phyloP scores from a whole-genome alignment of 2,797 vertebrate genomes.

The Clarias fuscus region DNA sequence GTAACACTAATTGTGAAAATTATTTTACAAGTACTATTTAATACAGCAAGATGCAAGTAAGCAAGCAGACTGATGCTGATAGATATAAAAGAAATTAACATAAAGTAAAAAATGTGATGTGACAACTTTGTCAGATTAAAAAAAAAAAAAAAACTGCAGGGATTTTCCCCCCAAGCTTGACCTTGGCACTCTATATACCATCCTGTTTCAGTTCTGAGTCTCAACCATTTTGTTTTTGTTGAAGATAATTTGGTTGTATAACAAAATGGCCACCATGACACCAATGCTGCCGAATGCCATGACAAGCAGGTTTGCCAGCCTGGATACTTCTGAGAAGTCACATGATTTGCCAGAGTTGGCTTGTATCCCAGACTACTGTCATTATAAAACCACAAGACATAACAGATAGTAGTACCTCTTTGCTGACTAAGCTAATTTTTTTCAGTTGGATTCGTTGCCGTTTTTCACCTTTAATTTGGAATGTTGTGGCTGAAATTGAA shows the following conservation, averaged over 20 bases:
- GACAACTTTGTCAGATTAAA: not conserved
- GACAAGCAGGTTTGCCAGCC: not conserved
- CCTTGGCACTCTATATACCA: not conserved
- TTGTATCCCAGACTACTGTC: not conserved
- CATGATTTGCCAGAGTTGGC: constrained; percentile 16
- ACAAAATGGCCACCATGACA: constrained; percentile 36
- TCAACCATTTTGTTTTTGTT: constrained; percentile 3
- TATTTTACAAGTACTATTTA: not conserved
- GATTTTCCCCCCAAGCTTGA: not conserved
- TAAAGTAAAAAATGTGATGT: not conserved
- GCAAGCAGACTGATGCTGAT: too few species aligned
- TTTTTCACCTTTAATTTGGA: not conserved
- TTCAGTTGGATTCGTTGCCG: not conserved
- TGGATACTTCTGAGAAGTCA: not conserved
- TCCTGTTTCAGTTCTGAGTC: not conserved
- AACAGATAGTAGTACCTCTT: not conserved
- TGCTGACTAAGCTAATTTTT: not conserved
- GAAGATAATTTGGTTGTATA: not conserved
- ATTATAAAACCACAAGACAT: not conserved
- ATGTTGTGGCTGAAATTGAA: not conserved
- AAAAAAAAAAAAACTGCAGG: not conserved
- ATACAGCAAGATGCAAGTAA: not conserved
- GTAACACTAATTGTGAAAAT: not conserved
- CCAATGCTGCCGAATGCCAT: not conserved
- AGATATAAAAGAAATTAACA: not conserved